Evolutionary conservation across 2,797 vertebrate genomes (phyloP).

Genomic region (Parauchenoglanis punctatus): DNA sequence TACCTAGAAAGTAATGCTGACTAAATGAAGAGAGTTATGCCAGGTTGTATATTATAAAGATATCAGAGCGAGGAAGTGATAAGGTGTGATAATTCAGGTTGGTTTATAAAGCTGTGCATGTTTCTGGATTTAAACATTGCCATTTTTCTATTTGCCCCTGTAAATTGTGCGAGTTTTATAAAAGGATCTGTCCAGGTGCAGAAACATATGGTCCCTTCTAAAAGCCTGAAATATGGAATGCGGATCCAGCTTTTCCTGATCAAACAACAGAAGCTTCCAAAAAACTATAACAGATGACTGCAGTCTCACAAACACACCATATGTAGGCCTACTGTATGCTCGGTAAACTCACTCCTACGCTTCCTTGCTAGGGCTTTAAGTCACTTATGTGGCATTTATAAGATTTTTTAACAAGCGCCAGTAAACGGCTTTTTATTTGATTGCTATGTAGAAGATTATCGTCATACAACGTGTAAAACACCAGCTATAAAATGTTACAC

Average conservation of each 20-base stretch:
- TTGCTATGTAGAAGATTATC: not conserved
- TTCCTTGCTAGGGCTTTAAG: not conserved
- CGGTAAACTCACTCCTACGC: not conserved
- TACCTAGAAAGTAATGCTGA: not conserved
- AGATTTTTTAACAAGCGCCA: constrained; percentile 15
- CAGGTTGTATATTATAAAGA: not conserved
- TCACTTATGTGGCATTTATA: constrained; percentile 13
- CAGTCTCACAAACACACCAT: not conserved
- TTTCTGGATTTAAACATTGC: not conserved
- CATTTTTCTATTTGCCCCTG: not conserved
- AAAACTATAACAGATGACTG: constrained; percentile 10
- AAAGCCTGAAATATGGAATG: constrained; percentile 13
- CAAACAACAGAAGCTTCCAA: constrained; percentile 14
- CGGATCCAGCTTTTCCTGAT: not conserved
- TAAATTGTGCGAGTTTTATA: constrained; percentile 5
- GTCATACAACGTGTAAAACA: not conserved
- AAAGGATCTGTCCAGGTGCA: constrained; percentile 26
- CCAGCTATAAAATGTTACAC: constrained; percentile 1
- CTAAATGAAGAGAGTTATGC: not conserved
- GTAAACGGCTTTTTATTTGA: constrained; percentile 11
- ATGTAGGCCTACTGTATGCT: not conserved
- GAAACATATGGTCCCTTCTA: constrained; percentile 33
- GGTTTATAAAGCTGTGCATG: not conserved
- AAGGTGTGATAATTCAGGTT: not conserved
- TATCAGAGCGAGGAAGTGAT: constrained; percentile 1